phyloP scores from a whole-genome alignment of 2,113 vertebrate species.

The Ammospiza nelsoni region DNA sequence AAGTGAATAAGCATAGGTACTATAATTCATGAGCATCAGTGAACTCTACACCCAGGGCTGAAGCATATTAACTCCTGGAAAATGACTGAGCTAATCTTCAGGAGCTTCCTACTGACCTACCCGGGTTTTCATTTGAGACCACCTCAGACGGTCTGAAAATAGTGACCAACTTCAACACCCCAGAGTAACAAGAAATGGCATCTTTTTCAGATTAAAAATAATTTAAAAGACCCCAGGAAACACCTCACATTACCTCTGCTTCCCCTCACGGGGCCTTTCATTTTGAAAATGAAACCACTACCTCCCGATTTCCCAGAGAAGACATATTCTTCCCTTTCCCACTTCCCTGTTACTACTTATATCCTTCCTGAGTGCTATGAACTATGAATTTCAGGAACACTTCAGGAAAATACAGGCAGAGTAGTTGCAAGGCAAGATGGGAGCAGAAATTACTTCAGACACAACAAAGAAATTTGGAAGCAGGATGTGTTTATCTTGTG shows the following conservation, averaged over 20 bases:
- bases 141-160: neutral
- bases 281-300: neutral
- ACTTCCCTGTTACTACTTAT: neutral
- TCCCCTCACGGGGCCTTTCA: neutral
- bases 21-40: neutral
- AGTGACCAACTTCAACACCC: neutral
- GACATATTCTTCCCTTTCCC: neutral
- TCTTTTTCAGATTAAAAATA: neutral
- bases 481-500: neutral
- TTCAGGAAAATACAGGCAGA: neutral
- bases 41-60: neutral
- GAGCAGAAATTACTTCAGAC: neutral
- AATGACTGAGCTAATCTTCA: neutral
- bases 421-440: neutral
- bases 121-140: neutral
- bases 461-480: neutral
- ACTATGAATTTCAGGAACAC: neutral
- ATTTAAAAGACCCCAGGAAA: neutral
- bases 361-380: neutral
- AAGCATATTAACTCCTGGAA: neutral
- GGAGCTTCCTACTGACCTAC: neutral
- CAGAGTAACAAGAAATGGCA: neutral
- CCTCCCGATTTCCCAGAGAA: neutral
- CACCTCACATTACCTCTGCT: neutral
- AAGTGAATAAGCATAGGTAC: slow-evolving; percentile 3